These are phyloP conservation scores for Sesia bembeciformis DNA, from an alignment of 2,888 invertebrate genomes.

Conservation along the genomic window DNA sequence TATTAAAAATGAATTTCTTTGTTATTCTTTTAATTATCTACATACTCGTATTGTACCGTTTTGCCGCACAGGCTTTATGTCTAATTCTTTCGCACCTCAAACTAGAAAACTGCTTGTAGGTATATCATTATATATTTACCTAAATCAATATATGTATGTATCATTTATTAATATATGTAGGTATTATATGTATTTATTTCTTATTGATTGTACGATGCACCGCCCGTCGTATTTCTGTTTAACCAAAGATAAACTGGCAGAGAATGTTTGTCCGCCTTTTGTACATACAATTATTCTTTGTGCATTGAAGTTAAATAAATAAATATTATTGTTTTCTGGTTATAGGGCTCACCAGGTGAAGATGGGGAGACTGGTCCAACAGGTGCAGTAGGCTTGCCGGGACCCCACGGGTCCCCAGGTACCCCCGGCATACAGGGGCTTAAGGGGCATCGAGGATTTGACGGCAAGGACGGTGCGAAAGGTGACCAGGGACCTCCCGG, in stretches of 20 bases:
- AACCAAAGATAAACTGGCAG: no score
- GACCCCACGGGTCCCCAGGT: conserved; percentile 81
- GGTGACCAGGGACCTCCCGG: conserved; percentile 85
- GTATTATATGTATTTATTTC: no score
- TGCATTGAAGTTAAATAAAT: neutral
- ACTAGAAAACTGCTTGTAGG: neutral
- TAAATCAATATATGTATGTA: neutral
- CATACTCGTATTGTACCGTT: no score
- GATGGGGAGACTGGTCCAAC: conserved; percentile 86
- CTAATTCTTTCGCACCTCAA: neutral
- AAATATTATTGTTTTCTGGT: neutral
- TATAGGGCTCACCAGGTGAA: conserved; percentile 82
- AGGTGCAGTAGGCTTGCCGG: conserved; percentile 81
- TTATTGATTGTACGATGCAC: no score
- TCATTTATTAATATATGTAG: neutral
- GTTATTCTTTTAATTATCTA: neutral
- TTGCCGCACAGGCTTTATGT: no score
- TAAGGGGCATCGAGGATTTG: conserved; percentile 88
- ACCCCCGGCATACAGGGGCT: conserved; percentile 86
- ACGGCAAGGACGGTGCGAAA: conserved; percentile 85
- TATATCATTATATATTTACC: neutral
- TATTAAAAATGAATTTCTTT: neutral
- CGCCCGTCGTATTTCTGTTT: no score
- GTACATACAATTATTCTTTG: neutral
- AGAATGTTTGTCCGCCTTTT: no score